Base-by-base conservation (phyloP, 2,113 vertebrate genomes). In the Leuciscus idus region DNA sequence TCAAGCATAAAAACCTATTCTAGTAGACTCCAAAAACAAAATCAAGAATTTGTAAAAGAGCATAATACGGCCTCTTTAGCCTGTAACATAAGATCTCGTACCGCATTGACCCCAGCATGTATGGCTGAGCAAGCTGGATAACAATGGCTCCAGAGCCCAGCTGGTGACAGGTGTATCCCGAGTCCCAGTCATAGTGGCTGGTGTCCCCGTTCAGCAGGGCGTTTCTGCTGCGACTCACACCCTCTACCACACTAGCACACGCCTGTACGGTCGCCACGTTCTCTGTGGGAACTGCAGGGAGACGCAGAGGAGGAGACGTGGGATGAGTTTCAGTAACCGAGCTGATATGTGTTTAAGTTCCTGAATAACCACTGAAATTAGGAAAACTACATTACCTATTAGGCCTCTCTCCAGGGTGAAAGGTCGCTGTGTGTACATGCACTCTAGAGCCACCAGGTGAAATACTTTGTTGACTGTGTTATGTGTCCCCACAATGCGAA, bases 401-500 rank as follows among this genome's bases (percentile, higher is more conserved):
- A 99, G 94, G 0, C 98, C 98, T 52, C 95, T 96, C 87, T 99
- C 98, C 88, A 99, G 94, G 21, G 96, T 97, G 73, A 97, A 99
- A 0, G 95, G 89, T 91, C 94, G 96, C 92, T 95, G 95, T 10
- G 97, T 98, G 94, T 96, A 99, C 97, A 99, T 98, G 89, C 98
- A 99, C 87, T 99, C 98, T 84, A 99, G 98, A 59, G 98, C 97
- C 92, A 99, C 98, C 28, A 99, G 96, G 89, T 99, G 98, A 93
- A 99, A 99, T 88, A 99, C 97, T 94, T 99, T 99, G 94, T 99
- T 99, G 90, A 99, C 98, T 0, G 98, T 99, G 92, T 99, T 99
- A 92, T 99, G 98, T 9, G 98, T 99, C 57, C 98, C 98, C 85
- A 99, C 98, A 50, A 99, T 97, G 90, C 98, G 97, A 89, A 99